These are phyloP conservation scores for Oryzias sinensis DNA, from an alignment of 2,797 vertebrate genomes.

Conservation along the genomic window DNA sequence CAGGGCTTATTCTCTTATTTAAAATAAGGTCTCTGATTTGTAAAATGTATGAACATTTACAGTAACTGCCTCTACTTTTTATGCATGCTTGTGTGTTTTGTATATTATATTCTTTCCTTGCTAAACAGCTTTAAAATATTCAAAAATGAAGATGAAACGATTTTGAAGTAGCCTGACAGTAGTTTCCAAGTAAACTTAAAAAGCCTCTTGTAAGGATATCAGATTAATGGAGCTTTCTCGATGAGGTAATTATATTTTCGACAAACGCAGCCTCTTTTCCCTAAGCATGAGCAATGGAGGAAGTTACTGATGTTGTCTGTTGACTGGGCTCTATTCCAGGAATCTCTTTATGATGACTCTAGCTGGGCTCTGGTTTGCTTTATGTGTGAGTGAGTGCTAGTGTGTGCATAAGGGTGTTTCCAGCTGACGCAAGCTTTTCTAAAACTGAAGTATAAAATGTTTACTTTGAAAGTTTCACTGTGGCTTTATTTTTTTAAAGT, in stretches of 20 bases:
- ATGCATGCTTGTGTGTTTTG: no score
- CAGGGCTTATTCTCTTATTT: not conserved
- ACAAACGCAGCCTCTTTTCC: constrained; percentile 24
- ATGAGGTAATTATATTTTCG: constrained; percentile 48
- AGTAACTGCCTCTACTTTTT: no score
- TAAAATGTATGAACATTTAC: no score
- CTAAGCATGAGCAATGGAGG: constrained; percentile 19
- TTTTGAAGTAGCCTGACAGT: constrained; percentile 14
- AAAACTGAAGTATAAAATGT: constrained; percentile 29
- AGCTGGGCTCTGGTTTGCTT: constrained; percentile 24
- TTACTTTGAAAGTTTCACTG: constrained; percentile 30
- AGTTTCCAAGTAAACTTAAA: constrained; percentile 26
- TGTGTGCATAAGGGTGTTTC: constrained; percentile 7
- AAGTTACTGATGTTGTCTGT: constrained; percentile 45
- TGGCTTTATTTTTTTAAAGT: constrained; percentile 1
- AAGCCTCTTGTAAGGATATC: constrained; percentile 26
- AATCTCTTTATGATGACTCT: constrained; percentile 28
- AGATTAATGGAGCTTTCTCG: constrained; percentile 57
- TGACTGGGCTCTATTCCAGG: constrained; percentile 49
- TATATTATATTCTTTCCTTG: no score
- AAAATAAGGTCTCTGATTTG: no score
- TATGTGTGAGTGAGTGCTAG: not conserved
- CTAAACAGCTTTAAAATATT: no score
- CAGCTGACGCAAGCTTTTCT: constrained; percentile 24
- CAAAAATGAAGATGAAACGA: constrained; percentile 13